Percentiles rank a stretch among this genome's conserved stretches.
phyloP scores from a whole-genome alignment of 1,140 invertebrate species.

The Daktulosphaira vitifoliae region DNA sequence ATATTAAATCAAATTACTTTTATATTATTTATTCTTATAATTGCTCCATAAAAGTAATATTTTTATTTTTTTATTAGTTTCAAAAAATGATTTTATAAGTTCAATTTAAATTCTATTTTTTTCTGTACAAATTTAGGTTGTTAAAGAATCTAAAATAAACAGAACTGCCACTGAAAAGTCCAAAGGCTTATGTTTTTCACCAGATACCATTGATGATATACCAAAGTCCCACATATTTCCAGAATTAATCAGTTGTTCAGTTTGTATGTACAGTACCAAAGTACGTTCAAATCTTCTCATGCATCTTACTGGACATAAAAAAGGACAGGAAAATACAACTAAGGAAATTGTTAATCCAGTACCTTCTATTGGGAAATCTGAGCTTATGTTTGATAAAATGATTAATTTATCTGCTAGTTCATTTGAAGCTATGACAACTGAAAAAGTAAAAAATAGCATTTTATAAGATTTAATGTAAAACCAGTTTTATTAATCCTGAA shows the following conservation, averaged over 20 bases:
- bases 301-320: slow-evolving; percentile 59
- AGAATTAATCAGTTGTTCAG: slow-evolving; percentile 15
- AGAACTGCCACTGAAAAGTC: too few relatives aligned
- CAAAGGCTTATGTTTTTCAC: slow-evolving; percentile 3
- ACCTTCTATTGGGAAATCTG: slow-evolving; percentile 64
- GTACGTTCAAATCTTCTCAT: slow-evolving; percentile 64
- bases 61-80: too few relatives aligned
- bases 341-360: slow-evolving; percentile 60
- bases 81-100: too few relatives aligned
- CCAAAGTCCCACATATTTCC: slow-evolving; percentile 30
- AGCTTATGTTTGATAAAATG: slow-evolving; percentile 77
- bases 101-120: too few relatives aligned
- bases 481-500: too few relatives aligned
- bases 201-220: slow-evolving; percentile 16
- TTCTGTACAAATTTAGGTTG: too few relatives aligned
- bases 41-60: too few relatives aligned
- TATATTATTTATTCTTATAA: too few relatives aligned
- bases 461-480: too few relatives aligned
- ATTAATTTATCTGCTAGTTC: slow-evolving; percentile 67
- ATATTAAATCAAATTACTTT: too few relatives aligned
- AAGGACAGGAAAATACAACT: slow-evolving; percentile 52
- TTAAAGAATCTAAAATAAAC: too few relatives aligned
- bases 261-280: slow-evolving; percentile 34
- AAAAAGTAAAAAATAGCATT: background rate
- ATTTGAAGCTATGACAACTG: slow-evolving; percentile 19